Evolutionary conservation across 2,797 vertebrate genomes (phyloP).

Genomic region (Pseudochirops cupreus): DNA sequence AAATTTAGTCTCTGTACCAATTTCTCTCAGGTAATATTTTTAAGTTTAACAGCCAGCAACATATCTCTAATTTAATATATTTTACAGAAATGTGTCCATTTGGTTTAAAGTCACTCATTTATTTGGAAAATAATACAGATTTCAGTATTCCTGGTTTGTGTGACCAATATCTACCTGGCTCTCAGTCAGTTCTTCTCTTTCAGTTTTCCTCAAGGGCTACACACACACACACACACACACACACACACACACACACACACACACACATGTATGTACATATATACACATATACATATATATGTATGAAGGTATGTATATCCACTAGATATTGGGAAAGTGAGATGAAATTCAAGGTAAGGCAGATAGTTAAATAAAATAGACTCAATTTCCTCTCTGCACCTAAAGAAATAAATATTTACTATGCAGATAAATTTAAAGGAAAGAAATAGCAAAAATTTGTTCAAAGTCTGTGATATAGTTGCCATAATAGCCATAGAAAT

Average conservation of each 20-base stretch:
- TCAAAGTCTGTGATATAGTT: neutral
- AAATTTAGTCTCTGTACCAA: conserved; percentile 38
- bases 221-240: neutral
- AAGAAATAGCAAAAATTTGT: conserved; percentile 10
- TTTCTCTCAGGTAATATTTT: conserved; percentile 51
- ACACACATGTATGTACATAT: no score
- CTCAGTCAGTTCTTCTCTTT: conserved; percentile 32
- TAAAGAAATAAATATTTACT: conserved; percentile 44
- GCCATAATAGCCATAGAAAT: neutral
- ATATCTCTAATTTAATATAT: conserved; percentile 40
- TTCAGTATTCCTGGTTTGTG: conserved; percentile 6
- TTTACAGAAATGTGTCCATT: conserved; percentile 27
- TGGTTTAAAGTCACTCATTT: conserved; percentile 39
- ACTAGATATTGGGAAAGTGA: neutral
- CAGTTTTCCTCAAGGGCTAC: neutral
- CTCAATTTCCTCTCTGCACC: neutral
- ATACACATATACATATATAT: no score
- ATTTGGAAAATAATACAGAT: conserved; percentile 21
- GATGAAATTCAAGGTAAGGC: conserved; percentile 9
- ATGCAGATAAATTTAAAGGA: neutral
- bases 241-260: no score
- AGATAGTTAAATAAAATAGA: conserved; percentile 16
- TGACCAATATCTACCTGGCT: neutral
- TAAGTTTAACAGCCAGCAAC: conserved; percentile 22
- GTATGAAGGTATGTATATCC: no score